phyloP scores from a whole-genome alignment of 2,797 vertebrate genomes.

The Manis pentadactyla region DNA sequence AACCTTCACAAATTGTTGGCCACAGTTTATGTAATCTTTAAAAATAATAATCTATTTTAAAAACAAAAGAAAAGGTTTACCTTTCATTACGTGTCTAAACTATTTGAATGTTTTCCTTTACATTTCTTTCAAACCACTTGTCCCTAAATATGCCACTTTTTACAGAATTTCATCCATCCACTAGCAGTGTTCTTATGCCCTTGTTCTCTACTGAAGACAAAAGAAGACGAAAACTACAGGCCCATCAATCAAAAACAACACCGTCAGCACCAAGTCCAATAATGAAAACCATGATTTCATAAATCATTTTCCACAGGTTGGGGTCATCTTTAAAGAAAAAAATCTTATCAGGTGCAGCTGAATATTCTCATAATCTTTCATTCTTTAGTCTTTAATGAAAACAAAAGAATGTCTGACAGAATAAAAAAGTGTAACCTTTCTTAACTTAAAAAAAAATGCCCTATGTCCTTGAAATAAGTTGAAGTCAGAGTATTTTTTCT shows the following conservation, averaged over 20 bases:
- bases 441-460: constrained; percentile 80
- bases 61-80: constrained; percentile 12
- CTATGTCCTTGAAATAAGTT: constrained; percentile 84
- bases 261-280: constrained; percentile 95
- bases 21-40: constrained; percentile 11
- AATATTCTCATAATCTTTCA: constrained; percentile 85
- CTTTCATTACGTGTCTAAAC: not conserved
- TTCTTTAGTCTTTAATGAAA: constrained; percentile 88
- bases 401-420: constrained; percentile 86
- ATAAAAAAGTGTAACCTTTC: constrained; percentile 85
- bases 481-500: constrained; percentile 54
- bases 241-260: constrained; percentile 92
- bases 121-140: constrained; percentile 46
- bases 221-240: constrained; percentile 79
- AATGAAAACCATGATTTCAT: constrained; percentile 95
- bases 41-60: constrained; percentile 51
- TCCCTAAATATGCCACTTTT: constrained; percentile 68
- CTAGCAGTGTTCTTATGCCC: constrained; percentile 81
- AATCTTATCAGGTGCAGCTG: constrained; percentile 89
- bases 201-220: constrained; percentile 82
- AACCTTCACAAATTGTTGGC: constrained; percentile 47
- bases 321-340: constrained; percentile 93
- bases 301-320: constrained; percentile 94
- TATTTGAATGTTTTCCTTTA: constrained; percentile 52
- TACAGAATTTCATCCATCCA: constrained; percentile 80